Base-by-base conservation (phyloP, 2,113 vertebrate genomes). In the Mesitornis unicolor region DNA sequence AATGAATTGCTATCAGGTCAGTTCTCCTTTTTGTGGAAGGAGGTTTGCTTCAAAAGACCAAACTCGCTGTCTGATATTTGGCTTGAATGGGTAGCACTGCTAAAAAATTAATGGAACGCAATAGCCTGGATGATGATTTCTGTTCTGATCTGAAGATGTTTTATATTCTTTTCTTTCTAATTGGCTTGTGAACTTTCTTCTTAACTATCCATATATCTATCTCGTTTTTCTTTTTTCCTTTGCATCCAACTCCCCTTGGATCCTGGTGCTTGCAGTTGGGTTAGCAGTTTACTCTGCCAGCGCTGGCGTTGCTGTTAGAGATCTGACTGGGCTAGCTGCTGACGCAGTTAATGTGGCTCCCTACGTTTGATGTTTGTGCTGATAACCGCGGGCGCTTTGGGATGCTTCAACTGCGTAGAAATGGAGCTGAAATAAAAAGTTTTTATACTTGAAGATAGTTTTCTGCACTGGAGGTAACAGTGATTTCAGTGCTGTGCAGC, bases 71-170 rank as follows among this genome's bases (percentile, higher is more conserved):
- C 60, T 95, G 84, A 36, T 86, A 61, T 33, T 81, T 92, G 64
- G 51, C 67, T 81, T 51, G 76, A 90, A 65, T 76, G 80, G 40
- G 69, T 51, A 87, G 48, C 50, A 7, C 56, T 87, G 26, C 73
- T 95, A 17, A 95, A 89, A 92, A 68, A 63, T 56, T 71, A 91
- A 95, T 78, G 77, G 38, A 36, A 28, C 56, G 19, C 47, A 87
- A 71, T 94, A 89, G 77, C 60, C 43, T 87, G 64, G 84, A 13
- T 87, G 76, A 68, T 33, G 80, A 45, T 94, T 91, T 81, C 4
- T 36, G 50, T 70, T 93, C 51, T 92, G 84, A 95, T 64, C 84
- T 92, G 69, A 87, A 35, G 42, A 73, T 60, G 61, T 82, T 71
- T 87, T 36, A 45, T 42, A 2, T 84, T 79, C 16, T 91, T 68